phyloP scores from a whole-genome alignment of 2,888 invertebrate genomes.

The Hedychridium roseum region DNA sequence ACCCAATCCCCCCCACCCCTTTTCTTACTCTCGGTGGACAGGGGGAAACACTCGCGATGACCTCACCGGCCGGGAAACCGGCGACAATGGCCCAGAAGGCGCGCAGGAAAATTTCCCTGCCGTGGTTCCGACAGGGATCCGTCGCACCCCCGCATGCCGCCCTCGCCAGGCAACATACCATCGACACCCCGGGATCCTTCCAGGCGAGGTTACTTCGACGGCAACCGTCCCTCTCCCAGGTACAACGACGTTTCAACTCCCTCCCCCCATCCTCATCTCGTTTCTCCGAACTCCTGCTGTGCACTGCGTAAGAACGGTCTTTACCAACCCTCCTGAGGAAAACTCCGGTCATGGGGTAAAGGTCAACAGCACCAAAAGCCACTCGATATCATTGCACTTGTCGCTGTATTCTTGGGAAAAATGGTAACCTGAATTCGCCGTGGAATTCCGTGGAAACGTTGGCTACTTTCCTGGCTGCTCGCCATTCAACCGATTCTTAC shows the following conservation, averaged over 20 bases:
- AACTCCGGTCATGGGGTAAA: no score
- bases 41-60: no score
- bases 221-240: slow-evolving; percentile 72
- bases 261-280: background rate
- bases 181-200: slow-evolving; percentile 88
- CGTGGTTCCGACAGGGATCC: slow-evolving; percentile 88
- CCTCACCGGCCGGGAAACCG: slow-evolving; percentile 58
- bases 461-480: no score
- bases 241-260: slow-evolving; percentile 41
- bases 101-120: slow-evolving; percentile 86
- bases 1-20: background rate
- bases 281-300: no score
- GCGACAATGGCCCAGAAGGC: slow-evolving; percentile 69
- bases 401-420: no score
- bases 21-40: background rate
- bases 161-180: slow-evolving; percentile 86
- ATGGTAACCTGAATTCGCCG: no score
- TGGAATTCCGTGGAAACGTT: no score
- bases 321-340: no score
- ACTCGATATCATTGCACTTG: no score
- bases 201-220: slow-evolving; percentile 77
- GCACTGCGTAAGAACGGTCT: no score
- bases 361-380: no score
- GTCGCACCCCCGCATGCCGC: slow-evolving; percentile 77
- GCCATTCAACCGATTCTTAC: no score